Conservation (phyloP, 2,888 invertebrate genomes). For the Rhamnusium bicolor region DNA sequence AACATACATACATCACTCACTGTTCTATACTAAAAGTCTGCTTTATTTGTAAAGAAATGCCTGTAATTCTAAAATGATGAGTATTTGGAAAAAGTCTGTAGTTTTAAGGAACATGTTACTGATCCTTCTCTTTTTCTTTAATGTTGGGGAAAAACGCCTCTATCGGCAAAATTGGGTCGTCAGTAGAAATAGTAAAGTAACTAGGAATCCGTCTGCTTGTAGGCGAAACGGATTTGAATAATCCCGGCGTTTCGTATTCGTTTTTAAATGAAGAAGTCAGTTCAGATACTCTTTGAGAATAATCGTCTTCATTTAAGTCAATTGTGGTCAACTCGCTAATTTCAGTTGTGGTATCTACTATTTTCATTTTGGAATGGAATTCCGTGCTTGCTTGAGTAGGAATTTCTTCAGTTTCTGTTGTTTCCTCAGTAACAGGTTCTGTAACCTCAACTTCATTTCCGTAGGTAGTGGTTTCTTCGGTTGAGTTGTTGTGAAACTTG, state of each 20-base stretch:
- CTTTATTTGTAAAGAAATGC: neutral
- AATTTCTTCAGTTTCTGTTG: slow-evolving; percentile 56
- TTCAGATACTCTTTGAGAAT: slow-evolving; percentile 81
- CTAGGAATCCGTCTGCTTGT: slow-evolving; percentile 78
- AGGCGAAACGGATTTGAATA: slow-evolving; percentile 79
- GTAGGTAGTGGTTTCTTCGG: slow-evolving; percentile 40
- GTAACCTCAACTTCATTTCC: slow-evolving; percentile 43
- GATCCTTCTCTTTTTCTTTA: slow-evolving; percentile 65
- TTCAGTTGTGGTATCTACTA: slow-evolving; percentile 55
- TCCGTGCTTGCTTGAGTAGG: slow-evolving; percentile 68
- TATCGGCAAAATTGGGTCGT: slow-evolving; percentile 85
- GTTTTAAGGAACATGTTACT: slow-evolving; percentile 5
- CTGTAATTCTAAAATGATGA: neutral
- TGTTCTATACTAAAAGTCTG: neutral
- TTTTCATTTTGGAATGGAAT: slow-evolving; percentile 61
- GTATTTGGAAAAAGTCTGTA: neutral
- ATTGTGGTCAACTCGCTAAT: slow-evolving; percentile 60
- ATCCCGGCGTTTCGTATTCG: slow-evolving; percentile 80
- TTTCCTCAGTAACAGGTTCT: slow-evolving; percentile 42
- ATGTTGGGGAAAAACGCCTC: slow-evolving; percentile 86
- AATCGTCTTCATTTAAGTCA: slow-evolving; percentile 56
- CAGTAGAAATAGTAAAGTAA: slow-evolving; percentile 83
- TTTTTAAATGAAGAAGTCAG: slow-evolving; percentile 82
- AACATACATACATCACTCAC: neutral
- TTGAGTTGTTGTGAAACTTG: slow-evolving; percentile 54